Evolutionary conservation across 2,888 invertebrate genomes (phyloP).

Genomic region (Xestobium rufovillosum): DNA sequence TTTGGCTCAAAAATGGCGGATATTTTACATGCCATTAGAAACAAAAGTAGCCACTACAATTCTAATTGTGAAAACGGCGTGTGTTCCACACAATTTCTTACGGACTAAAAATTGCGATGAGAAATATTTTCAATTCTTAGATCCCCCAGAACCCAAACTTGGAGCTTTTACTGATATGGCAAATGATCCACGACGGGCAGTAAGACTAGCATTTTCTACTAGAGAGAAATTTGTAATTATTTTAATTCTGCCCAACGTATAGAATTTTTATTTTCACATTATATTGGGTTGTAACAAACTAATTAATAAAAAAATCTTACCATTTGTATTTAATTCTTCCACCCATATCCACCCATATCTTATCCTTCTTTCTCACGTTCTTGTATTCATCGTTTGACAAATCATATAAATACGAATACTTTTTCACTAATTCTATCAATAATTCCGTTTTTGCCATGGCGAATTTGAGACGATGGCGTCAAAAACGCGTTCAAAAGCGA

Average conservation of each 20-base stretch:
- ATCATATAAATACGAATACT: constrained; percentile 3
- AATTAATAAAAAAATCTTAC: constrained; percentile 8
- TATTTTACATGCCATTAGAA: too few relatives aligned
- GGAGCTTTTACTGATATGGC: constrained; percentile 6
- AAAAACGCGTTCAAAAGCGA: too few relatives aligned
- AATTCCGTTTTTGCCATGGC: constrained; percentile 3
- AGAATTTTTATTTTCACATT: too few relatives aligned
- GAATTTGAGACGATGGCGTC: too few relatives aligned
- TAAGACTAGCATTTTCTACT: constrained; percentile 7
- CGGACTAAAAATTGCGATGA: constrained; percentile 17
- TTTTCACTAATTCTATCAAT: constrained; percentile 6
- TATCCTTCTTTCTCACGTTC: constrained; percentile 7
- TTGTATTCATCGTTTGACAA: constrained; percentile 9
- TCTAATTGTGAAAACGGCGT: too few relatives aligned
- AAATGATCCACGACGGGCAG: constrained; percentile 14
- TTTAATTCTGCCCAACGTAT: too few relatives aligned
- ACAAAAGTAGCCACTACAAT: too few relatives aligned
- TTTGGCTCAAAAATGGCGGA: constrained; percentile 23
- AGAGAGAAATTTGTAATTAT: constrained; percentile 16
- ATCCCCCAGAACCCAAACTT: constrained; percentile 4
- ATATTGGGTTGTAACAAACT: too few relatives aligned
- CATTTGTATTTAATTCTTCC: constrained; percentile 10
- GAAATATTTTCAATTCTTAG: constrained; percentile 7
- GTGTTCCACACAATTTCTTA: too few relatives aligned
- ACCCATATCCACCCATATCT: constrained; percentile 14